Evolutionary conservation across 1,140 invertebrate species (phyloP).

Genomic region (Papilio polyxenes): DNA sequence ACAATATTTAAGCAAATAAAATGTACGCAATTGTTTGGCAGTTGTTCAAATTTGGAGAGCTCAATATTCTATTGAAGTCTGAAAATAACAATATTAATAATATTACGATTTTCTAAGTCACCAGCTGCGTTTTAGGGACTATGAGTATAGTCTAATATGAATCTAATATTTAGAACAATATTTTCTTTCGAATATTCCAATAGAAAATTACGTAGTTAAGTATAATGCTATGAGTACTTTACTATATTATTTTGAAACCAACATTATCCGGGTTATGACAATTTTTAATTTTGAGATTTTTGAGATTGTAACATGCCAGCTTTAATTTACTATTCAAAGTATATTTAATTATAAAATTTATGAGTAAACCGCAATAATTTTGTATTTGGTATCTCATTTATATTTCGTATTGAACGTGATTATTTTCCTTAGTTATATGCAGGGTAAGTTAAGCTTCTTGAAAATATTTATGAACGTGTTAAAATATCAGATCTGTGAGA

Average conservation of each 20-base stretch:
- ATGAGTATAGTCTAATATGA: not conserved
- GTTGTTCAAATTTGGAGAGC: not conserved
- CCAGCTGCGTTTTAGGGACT: not conserved
- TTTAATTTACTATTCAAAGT: not conserved
- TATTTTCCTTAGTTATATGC: not conserved
- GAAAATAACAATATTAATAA: slow-evolving; percentile 18
- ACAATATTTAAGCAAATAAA: not conserved
- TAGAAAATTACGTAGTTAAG: too few relatives aligned
- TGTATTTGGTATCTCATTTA: not conserved
- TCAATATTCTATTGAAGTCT: slow-evolving; percentile 4
- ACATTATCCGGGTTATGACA: not conserved
- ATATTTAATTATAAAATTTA: not conserved
- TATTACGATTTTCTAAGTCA: not conserved
- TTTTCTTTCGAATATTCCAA: not conserved
- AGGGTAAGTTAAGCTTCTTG: not conserved
- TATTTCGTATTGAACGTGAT: not conserved
- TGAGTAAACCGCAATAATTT: not conserved
- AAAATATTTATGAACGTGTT: not conserved
- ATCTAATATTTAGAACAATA: not conserved
- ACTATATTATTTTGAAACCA: too few relatives aligned
- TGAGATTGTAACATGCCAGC: not conserved
- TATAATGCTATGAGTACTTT: too few relatives aligned
- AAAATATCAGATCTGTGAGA: not conserved
- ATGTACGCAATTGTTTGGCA: not conserved
- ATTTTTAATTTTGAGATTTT: not conserved